Evolutionary conservation across 1,140 invertebrate genomes (phyloP).

Genomic region (Rhopalosiphum padi): DNA sequence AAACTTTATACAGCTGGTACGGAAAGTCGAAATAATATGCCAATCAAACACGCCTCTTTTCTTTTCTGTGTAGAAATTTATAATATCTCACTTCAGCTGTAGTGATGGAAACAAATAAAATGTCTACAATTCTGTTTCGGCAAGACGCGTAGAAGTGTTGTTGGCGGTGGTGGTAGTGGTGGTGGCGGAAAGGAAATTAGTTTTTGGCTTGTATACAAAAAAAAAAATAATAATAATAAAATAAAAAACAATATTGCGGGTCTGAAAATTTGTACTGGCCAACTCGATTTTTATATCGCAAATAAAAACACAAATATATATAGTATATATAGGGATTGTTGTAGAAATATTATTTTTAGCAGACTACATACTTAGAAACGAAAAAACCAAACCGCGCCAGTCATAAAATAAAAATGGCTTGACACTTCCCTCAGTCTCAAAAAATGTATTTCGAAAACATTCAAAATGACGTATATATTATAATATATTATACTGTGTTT

Average conservation of each 20-base stretch:
- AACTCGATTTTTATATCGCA: slow-evolving; percentile 38
- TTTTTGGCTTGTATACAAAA: slow-evolving; percentile 38
- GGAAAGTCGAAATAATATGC: background rate
- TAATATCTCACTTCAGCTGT: background rate
- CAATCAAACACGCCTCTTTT: background rate
- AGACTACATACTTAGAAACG: background rate
- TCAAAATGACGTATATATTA: background rate
- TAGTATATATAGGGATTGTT: background rate
- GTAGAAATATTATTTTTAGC: background rate
- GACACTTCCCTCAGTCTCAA: slow-evolving; percentile 58
- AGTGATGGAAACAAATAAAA: background rate
- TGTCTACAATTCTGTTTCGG: background rate
- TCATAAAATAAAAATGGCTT: slow-evolving; percentile 46
- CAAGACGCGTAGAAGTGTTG: background rate
- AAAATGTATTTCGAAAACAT: slow-evolving; percentile 55
- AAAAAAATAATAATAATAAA: background rate
- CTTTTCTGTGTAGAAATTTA: background rate
- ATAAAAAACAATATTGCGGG: background rate
- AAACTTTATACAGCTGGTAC: background rate
- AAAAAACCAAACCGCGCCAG: slow-evolving; percentile 23
- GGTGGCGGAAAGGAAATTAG: background rate
- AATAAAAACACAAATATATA: slow-evolving; percentile 35
- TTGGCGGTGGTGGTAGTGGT: background rate
- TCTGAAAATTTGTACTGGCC: slow-evolving; percentile 48
- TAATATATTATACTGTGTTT: background rate